These are phyloP conservation scores for Cebus imitator DNA, from an alignment of 2,113 vertebrate genomes.

Conservation along the genomic window DNA sequence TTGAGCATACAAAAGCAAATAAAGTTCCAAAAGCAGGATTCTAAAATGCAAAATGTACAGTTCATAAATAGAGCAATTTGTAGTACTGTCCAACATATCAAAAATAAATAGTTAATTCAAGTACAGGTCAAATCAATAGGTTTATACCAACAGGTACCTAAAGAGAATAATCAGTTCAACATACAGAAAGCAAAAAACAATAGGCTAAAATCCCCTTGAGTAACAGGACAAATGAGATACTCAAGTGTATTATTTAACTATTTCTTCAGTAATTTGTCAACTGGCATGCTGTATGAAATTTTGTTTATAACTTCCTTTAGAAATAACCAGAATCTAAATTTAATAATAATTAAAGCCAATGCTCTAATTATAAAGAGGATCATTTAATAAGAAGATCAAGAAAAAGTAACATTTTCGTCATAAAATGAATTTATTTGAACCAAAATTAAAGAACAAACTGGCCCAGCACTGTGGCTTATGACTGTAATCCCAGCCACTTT, in stretches of 20 bases:
- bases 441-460: background rate
- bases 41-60: background rate
- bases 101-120: constrained; percentile 17
- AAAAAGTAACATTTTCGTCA: background rate
- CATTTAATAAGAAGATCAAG: background rate
- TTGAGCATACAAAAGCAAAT: background rate
- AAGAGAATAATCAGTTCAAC: background rate
- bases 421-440: background rate
- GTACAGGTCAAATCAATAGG: background rate
- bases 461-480: too few species aligned
- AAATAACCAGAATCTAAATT: background rate
- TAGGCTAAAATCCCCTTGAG: background rate
- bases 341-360: constrained; percentile 2
- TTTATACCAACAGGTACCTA: background rate
- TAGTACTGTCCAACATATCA: background rate
- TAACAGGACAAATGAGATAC: background rate
- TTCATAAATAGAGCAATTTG: background rate
- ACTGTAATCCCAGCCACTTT: too few species aligned
- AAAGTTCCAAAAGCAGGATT: background rate
- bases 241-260: background rate
- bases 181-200: background rate
- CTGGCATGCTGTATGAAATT: background rate
- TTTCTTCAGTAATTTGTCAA: constrained; percentile 26
- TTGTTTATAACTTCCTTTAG: background rate
- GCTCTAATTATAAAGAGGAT: background rate